Evolutionary conservation across 2,113 vertebrate genomes (phyloP).

Genomic region (Vicugna pacos): DNA sequence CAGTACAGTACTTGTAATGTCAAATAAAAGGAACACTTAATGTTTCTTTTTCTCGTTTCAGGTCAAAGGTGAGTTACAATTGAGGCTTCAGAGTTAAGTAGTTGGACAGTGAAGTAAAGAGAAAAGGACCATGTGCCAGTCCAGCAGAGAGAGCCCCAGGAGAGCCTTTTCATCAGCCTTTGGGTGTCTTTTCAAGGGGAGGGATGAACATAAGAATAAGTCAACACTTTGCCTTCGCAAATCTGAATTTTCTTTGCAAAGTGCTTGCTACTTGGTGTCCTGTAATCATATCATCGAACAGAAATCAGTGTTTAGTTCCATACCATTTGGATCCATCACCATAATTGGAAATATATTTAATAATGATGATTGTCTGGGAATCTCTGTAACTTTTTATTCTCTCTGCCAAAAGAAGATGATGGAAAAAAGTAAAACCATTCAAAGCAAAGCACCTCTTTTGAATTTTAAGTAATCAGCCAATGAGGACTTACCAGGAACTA

Average conservation of each 20-base stretch:
- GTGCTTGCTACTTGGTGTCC: constrained; percentile 57
- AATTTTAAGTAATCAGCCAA: neutral
- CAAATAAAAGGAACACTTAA: constrained; percentile 76
- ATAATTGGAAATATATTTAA: constrained; percentile 77
- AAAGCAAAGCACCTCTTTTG: constrained; percentile 24
- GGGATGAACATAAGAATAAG: neutral
- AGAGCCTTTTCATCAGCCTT: constrained; percentile 53
- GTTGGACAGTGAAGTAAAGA: neutral
- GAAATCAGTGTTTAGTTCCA: constrained; percentile 75
- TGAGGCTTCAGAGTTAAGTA: constrained; percentile 53
- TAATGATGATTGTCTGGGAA: constrained; percentile 75
- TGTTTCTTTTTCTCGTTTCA: constrained; percentile 67
- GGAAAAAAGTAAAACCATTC: constrained; percentile 57
- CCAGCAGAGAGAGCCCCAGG: neutral
- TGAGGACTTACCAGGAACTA: neutral
- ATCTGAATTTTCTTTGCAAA: constrained; percentile 75
- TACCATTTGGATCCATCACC: constrained; percentile 69
- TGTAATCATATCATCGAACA: constrained; percentile 72
- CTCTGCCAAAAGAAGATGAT: neutral
- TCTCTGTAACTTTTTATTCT: constrained; percentile 68
- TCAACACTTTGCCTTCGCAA: constrained; percentile 55
- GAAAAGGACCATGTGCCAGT: neutral
- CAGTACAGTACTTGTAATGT: constrained; percentile 53
- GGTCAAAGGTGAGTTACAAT: constrained; percentile 77
- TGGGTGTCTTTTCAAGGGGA: neutral